Evolutionary conservation across 2,888 invertebrate species (phyloP), one percentile per base, ranked within the genome.

Genomic region (Erpobdella octoculata): DNA sequence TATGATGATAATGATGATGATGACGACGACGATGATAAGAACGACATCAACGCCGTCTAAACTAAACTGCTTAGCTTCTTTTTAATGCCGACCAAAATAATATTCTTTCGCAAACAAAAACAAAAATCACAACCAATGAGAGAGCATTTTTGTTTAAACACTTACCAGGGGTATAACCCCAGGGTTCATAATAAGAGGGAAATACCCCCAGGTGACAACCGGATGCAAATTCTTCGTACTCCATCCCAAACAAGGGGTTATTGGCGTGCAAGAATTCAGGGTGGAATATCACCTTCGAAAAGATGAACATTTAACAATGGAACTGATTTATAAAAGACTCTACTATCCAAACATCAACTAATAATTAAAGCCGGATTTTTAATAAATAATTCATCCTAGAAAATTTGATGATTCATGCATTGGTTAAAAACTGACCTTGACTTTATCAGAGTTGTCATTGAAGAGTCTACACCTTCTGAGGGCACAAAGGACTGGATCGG

Each of bases 161-260:
- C 35, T 6, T 12, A 67, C 67, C 67, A 0, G 97, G 97, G 0
- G 97, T 98, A 83, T 97, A 98, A 0, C 98, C 98, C 98, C 98
- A 98, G 0, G 98, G 98, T 82, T 99, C 98, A 83, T 98, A 98
- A 84, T 98, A 98, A 0, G 96, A 96, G 0, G 98, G 98, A 84
- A 98, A 98, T 25, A 98, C 97, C 0, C 98, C 98, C 78, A 98
- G 86, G 84, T 98, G 98, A 79, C 98, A 99, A 5, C 98, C 98
- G 31, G 98, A 88, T 0, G 99, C 97, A 84, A 99, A 99, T 82
- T 98, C 97, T 82, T 98, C 97, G 82, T 98, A 98, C 79, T 99
- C 98, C 78, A 98, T 85, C 0, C 94, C 94, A 83, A 99, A 93
- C 0, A 98, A 86, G 0, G 98, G 98, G 84, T 96, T 98, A 0